A percentile compares a stretch with the other conserved stretches of the same genome.
Evolutionary conservation across 2,113 vertebrate genomes (phyloP).

Genomic region (Tursiops truncatus): DNA sequence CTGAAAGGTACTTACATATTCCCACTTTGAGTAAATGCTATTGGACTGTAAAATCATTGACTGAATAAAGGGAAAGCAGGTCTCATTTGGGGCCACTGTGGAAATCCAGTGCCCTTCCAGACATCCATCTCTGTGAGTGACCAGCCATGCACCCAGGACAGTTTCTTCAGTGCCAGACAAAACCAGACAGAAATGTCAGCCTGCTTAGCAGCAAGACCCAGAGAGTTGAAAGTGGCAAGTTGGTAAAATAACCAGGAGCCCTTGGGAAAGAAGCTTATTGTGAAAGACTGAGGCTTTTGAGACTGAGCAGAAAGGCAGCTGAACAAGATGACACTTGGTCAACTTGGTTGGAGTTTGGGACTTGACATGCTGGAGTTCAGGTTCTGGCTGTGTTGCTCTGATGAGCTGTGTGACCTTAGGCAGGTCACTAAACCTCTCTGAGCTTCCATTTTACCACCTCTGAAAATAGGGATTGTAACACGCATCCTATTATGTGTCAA

Average conservation of each 20-base stretch:
- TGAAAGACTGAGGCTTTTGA: background rate
- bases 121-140: background rate
- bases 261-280: background rate
- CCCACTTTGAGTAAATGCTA: background rate
- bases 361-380: background rate
- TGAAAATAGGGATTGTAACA: background rate
- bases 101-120: background rate
- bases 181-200: background rate
- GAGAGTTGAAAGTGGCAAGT: background rate
- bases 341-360: background rate
- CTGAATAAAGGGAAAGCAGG: background rate
- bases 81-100: background rate
- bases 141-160: background rate
- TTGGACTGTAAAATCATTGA: background rate
- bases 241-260: background rate
- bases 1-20: conserved; percentile 16
- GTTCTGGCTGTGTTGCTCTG: background rate
- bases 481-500: background rate
- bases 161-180: background rate
- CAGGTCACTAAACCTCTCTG: background rate
- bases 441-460: background rate
- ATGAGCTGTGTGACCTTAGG: background rate
- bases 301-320: background rate
- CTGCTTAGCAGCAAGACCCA: background rate
- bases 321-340: background rate